Percentiles rank a stretch among this genome's conserved stretches.
Evolutionary conservation across 2,113 vertebrate genomes (phyloP).

Genomic region (Panurus biarmicus): DNA sequence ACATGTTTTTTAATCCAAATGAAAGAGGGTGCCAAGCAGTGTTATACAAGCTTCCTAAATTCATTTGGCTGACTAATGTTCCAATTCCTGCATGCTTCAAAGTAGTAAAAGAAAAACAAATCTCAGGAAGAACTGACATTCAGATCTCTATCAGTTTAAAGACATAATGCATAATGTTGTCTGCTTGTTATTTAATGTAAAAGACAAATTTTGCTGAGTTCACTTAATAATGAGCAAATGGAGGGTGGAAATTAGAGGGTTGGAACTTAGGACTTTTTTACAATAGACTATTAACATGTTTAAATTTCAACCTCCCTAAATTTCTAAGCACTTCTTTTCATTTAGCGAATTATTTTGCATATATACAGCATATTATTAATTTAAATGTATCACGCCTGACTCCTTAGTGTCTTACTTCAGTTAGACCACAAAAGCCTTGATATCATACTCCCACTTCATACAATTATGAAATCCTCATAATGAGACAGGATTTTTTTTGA

Average conservation of each 20-base stretch:
- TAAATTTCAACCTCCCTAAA: not conserved
- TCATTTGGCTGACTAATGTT: constrained; percentile 49
- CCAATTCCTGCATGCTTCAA: constrained; percentile 25
- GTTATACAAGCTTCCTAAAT: constrained; percentile 63
- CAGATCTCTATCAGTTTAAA: constrained; percentile 32
- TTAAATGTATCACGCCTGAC: not conserved
- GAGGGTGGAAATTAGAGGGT: not conserved
- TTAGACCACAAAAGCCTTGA: not conserved
- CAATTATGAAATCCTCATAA: not conserved
- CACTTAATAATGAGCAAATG: not conserved
- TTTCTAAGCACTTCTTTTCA: not conserved
- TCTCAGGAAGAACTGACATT: not conserved
- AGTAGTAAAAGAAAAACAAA: constrained; percentile 23
- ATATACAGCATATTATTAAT: not conserved
- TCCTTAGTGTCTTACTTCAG: not conserved
- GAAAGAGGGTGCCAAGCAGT: constrained; percentile 9
- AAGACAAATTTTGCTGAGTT: constrained; percentile 22
- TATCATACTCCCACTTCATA: not conserved
- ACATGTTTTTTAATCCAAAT: not conserved
- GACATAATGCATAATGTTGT: not conserved
- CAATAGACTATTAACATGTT: not conserved
- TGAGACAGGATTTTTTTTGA: not conserved
- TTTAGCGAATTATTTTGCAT: not conserved
- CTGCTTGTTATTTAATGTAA: constrained; percentile 9
- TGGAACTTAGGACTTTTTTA: not conserved